Evolutionary conservation across 2,113 vertebrate species (phyloP).

Genomic region (Triplophysa rosa): DNA sequence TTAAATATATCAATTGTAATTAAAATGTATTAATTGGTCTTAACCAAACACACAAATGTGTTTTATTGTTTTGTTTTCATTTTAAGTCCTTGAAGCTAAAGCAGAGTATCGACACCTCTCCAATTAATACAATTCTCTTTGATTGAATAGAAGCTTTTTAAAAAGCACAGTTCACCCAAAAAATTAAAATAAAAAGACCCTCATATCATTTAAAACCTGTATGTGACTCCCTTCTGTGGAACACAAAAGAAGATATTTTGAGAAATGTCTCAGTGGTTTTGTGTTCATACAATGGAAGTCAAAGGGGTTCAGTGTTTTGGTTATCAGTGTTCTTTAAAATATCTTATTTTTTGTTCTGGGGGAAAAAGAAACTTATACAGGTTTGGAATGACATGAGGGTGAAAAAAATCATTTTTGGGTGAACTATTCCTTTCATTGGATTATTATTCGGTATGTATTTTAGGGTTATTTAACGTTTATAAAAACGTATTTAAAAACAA

Average conservation of each 20-base stretch:
- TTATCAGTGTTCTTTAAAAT: not conserved
- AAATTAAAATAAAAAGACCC: too few species aligned
- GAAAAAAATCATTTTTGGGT: too few species aligned
- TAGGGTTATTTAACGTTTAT: too few species aligned
- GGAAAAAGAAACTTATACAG: too few species aligned
- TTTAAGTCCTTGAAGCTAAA: not conserved
- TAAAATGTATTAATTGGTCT: not conserved
- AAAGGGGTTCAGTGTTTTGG: not conserved
- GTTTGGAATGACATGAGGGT: too few species aligned
- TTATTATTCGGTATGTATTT: too few species aligned
- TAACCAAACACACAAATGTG: not conserved
- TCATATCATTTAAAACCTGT: too few species aligned
- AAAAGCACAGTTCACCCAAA: not conserved
- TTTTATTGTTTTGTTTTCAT: not conserved
- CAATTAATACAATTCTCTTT: not conserved
- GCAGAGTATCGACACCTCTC: not conserved
- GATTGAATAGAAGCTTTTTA: not conserved
- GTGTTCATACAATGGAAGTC: not conserved
- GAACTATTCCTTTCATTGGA: too few species aligned
- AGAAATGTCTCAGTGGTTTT: not conserved
- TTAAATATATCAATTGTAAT: not conserved
- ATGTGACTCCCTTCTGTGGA: too few species aligned
- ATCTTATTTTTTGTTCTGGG: too few species aligned
- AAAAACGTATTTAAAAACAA: too few species aligned
- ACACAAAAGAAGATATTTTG: too few species aligned